These are phyloP conservation scores for Drosophila virilis DNA, from an alignment of 1,140 invertebrate species.

Conservation along the genomic window DNA sequence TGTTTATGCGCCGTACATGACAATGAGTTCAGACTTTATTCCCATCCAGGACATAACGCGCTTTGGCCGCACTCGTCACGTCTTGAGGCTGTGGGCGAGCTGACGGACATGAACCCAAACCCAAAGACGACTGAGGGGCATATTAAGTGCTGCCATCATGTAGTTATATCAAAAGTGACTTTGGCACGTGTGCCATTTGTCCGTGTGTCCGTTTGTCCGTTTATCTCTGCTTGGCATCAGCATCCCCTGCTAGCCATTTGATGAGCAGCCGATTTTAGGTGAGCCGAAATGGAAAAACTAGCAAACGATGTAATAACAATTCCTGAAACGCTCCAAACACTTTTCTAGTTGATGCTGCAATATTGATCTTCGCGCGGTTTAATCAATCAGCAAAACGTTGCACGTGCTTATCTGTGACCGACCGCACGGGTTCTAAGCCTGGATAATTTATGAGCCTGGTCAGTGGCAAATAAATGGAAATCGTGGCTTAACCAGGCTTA, in stretches of 20 bases:
- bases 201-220: conserved; percentile 12
- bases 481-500: conserved; percentile 45
- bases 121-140: conserved; percentile 32
- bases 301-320: conserved; percentile 78
- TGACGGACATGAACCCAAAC: conserved; percentile 6
- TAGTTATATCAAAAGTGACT: conserved; percentile 80
- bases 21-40: conserved; percentile 60
- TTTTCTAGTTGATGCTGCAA: conserved; percentile 35
- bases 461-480: conserved; percentile 46
- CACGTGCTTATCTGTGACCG: conserved; percentile 52
- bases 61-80: conserved; percentile 73
- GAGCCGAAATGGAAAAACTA: conserved; percentile 36
- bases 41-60: conserved; percentile 43
- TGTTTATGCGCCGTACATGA: conserved; percentile 75
- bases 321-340: conserved; percentile 59
- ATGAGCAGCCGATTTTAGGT: conserved; percentile 47
- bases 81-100: conserved; percentile 34
- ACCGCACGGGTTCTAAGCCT: conserved; percentile 30
- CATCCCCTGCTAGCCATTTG: conserved; percentile 37
- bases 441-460: conserved; percentile 69
- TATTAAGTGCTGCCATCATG: conserved; percentile 72
- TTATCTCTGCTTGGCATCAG: conserved; percentile 54
- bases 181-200: conserved; percentile 67
- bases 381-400: conserved; percentile 77
- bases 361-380: conserved; percentile 66